Evolutionary conservation across 2,797 vertebrate genomes (phyloP), one percentile per base, ranked within the genome.

Genomic region (Octomys mimax): DNA sequence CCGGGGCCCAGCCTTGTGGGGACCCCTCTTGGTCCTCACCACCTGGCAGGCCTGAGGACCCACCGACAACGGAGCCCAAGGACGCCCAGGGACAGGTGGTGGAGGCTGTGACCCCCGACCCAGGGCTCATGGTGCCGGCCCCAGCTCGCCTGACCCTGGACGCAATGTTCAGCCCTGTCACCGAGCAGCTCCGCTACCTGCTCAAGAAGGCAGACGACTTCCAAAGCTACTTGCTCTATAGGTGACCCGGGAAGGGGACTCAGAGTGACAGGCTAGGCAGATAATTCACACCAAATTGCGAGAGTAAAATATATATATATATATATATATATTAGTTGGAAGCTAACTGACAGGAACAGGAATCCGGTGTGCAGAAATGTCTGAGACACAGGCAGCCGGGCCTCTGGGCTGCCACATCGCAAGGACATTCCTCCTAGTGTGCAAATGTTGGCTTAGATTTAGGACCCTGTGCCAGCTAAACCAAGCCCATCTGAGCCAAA

Each of bases 201-300:
- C 94, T 99, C 84, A 98, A 94, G 89, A 98, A 99, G 95, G 98
- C 98, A 0, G 98, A 99, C 7, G 97, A 98, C 70, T 96, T 99
- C 66, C 98, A 99, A 78, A 94, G 97, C 39, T 96, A 89, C 73
- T 94, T 99, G 78, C 86, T 98, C 13, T 98, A 97, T 96, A 98
- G 98, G 98, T 98, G 97, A 89, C 36, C 28, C 14, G 28, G 83
- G 70, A 42, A 19, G 19, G 64, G 49, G n/a, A 22, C 21, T 80
- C 13, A 1, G 39, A 28, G 68, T 64, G n/a, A 89, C 33, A 70
- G 68, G 36, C 49, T 66, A 21, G 33, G 66, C 71, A 18, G 46
- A 42, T 61, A 12, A 26, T 24, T 79, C 49, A 84, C 33, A 39
- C n/a, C 22, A 70, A 39, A 75, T 66, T 12, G 0, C 57, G 13